phyloP scores from a whole-genome alignment of 1,140 invertebrate species.

The Mizuhopecten yessoensis region DNA sequence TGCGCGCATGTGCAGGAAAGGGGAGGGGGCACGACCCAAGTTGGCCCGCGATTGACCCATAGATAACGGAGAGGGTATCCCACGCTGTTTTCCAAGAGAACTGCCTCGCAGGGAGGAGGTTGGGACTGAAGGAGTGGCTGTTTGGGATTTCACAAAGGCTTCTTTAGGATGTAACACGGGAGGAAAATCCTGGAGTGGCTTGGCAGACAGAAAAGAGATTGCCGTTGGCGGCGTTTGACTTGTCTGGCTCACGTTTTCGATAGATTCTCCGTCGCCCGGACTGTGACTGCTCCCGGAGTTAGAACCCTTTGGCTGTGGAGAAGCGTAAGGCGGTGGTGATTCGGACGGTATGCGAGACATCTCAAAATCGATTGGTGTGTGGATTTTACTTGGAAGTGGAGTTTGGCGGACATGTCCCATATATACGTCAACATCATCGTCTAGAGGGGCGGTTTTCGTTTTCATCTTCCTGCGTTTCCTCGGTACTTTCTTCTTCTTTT shows the following conservation, averaged over 20 bases:
- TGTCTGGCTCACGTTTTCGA: not conserved
- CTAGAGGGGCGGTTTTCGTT: not conserved
- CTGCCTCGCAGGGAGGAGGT: not conserved
- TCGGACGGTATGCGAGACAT: not conserved
- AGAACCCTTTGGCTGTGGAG: not conserved
- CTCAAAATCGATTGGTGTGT: conserved; percentile 13
- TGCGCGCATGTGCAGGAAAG: not conserved
- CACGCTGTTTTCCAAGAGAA: not conserved
- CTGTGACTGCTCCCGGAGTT: not conserved
- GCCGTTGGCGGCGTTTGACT: not conserved
- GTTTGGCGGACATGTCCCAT: not conserved
- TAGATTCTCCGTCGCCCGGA: not conserved
- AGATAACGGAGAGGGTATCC: not conserved
- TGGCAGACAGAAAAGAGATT: not conserved
- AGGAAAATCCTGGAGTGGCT: conserved; percentile 1
- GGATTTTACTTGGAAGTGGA: conserved; percentile 8
- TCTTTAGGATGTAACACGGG: not conserved
- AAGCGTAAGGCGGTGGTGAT: not conserved
- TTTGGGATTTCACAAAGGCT: not conserved
- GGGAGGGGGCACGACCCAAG: not conserved
- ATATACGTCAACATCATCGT: conserved; percentile 9
- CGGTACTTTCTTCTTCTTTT: not conserved
- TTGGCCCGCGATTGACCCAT: not conserved
- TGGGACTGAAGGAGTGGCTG: not conserved
- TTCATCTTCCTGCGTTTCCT: conserved; percentile 23